Evolutionary conservation across 2,113 vertebrate genomes (phyloP), one percentile per base, ranked within the genome.

Genomic region (Oncorhynchus keta): DNA sequence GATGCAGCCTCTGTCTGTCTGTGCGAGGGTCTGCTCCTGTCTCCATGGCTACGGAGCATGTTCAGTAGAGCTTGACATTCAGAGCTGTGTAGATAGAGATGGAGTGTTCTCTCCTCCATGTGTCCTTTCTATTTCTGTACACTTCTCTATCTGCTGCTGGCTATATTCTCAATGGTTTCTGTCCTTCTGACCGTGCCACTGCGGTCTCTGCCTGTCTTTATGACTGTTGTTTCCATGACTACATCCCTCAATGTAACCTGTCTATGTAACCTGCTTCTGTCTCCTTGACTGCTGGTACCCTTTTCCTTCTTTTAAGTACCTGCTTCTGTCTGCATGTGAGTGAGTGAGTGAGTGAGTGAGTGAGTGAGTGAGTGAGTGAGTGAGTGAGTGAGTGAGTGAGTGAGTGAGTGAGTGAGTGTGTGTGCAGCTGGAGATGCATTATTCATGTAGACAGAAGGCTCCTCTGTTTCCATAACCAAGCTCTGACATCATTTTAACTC

Each of bases 371-470:
- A 26, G 24, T 26, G 24, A 26, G 24, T 26, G 24, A 26, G 24
- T 26, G 24, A 26, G 24, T 26, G 24, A 26, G 24, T 26, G 24
- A 26, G 24, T 26, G 24, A 26, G 24, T 26, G 24, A 26, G 24
- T 26, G 24, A 26, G 90, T 90, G 86, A 91, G 86, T 84, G 74
- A 81, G 89, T 88, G 87, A 89, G 85, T 93, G 24, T 12, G 11
- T 89, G 89, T 87, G 89, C 91, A 94, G 93, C 93, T 94, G 93
- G 92, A 93, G 88, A 93, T 94, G 92, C 89, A 94, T 94, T 92
- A 93, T 89, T 86, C 92, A 94, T 93, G 89, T 92, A 85, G 87
- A 90, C 85, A 94, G 91, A 94, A 93, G 88, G 91, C 89, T 90
- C 74, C 90, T 93, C 91, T 94, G 91, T 93, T 91, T 84, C 83